phyloP scores from a whole-genome alignment of 2,113 vertebrate genomes.

The Rhombomys opimus region DNA sequence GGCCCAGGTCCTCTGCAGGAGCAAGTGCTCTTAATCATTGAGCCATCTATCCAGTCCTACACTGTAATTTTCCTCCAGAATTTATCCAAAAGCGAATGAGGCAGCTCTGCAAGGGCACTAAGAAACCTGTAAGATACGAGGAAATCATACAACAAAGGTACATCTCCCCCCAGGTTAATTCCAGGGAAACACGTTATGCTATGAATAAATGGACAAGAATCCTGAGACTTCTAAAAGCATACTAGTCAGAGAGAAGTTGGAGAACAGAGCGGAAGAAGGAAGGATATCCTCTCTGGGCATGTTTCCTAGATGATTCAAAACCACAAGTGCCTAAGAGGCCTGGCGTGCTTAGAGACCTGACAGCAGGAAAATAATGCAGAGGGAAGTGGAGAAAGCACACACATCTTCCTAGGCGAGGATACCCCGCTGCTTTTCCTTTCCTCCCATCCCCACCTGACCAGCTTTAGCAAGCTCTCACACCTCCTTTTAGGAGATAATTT shows the following conservation, averaged over 20 bases:
- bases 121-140: background rate
- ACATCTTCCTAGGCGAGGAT: background rate
- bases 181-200: background rate
- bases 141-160: too few species aligned
- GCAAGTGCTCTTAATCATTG: background rate
- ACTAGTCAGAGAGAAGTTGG: background rate
- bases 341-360: background rate
- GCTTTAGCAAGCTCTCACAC: background rate
- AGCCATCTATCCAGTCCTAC: background rate
- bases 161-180: background rate
- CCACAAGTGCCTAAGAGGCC: background rate
- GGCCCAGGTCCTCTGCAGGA: background rate
- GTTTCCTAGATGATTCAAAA: background rate
- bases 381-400: background rate
- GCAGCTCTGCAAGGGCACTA: background rate
- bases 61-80: background rate
- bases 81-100: background rate
- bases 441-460: background rate
- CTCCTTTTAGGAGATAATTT: constrained; percentile 74
- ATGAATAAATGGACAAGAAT: background rate
- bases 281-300: background rate
- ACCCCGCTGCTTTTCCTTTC: background rate
- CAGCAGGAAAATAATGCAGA: background rate
- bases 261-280: background rate
- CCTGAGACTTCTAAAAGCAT: background rate